phyloP scores from a whole-genome alignment of 2,888 invertebrate genomes.

The Liodrosophila aerea region DNA sequence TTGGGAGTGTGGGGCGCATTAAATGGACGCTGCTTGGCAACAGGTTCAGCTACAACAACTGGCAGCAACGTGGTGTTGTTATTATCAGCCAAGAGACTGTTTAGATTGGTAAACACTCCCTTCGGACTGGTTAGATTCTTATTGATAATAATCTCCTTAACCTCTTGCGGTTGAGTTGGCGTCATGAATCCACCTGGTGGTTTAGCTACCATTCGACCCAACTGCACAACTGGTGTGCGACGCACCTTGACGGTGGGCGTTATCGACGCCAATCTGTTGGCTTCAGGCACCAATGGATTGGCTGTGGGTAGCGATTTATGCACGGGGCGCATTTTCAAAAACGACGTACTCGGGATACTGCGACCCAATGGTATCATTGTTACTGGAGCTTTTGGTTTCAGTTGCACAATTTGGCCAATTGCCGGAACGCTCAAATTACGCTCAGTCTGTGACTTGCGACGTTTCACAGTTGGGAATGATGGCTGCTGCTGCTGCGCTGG shows the following conservation, averaged over 20 bases:
- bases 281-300: conserved; percentile 17
- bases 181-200: conserved; percentile 24
- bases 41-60: conserved; percentile 17
- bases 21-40: conserved; percentile 19
- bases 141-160: conserved; percentile 79
- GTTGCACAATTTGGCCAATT: conserved; percentile 55
- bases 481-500: conserved; percentile 16
- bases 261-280: conserved; percentile 37
- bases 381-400: conserved; percentile 52
- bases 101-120: conserved; percentile 65
- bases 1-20: conserved; percentile 50
- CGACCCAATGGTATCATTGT: conserved; percentile 55
- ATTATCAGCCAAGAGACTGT: conserved; percentile 58
- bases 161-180: conserved; percentile 59
- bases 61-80: conserved; percentile 27
- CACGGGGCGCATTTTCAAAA: conserved; percentile 46
- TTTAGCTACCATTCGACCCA: conserved; percentile 32
- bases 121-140: conserved; percentile 70
- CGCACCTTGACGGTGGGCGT: conserved; percentile 37
- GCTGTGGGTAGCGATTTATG: conserved; percentile 38
- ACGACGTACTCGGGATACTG: conserved; percentile 52
- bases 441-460: conserved; percentile 44
- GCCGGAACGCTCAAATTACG: conserved; percentile 28
- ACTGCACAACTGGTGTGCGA: conserved; percentile 60
- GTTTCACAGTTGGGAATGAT: conserved; percentile 41